These are phyloP conservation scores for Fulmarus glacialis DNA, from an alignment of 2,113 vertebrate genomes.

Conservation along the genomic window DNA sequence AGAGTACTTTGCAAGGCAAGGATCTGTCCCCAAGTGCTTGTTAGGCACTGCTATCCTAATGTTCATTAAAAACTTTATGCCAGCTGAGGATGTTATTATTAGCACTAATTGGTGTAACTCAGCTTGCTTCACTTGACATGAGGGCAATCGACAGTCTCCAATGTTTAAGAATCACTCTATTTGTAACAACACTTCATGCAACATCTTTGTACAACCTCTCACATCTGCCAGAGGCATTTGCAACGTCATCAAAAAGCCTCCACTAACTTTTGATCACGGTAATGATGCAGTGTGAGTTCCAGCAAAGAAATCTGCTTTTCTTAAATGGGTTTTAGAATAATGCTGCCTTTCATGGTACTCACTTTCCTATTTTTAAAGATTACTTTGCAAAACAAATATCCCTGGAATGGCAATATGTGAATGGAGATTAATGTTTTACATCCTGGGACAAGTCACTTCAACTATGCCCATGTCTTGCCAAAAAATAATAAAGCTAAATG, in stretches of 20 bases:
- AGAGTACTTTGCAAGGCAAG: background rate
- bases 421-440: background rate
- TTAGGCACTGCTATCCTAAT: background rate
- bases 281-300: background rate
- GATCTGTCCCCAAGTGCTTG: background rate
- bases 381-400: background rate
- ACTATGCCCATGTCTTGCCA: background rate
- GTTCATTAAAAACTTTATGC: background rate
- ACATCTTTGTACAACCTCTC: background rate
- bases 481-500: background rate
- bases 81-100: background rate
- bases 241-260: background rate
- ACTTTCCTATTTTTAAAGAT: background rate
- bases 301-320: background rate
- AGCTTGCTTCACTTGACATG: background rate
- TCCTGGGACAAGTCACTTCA: background rate
- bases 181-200: background rate
- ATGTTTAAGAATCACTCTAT: background rate
- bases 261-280: background rate
- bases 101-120: background rate
- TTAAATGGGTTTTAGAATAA: background rate
- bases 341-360: background rate
- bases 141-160: background rate
- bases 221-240: background rate
- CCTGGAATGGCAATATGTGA: background rate